A percentile compares a stretch with the other conserved stretches of the same genome.
Evolutionary conservation across 2,797 vertebrate species (phyloP).

Genomic region (Cynopterus sphinx): DNA sequence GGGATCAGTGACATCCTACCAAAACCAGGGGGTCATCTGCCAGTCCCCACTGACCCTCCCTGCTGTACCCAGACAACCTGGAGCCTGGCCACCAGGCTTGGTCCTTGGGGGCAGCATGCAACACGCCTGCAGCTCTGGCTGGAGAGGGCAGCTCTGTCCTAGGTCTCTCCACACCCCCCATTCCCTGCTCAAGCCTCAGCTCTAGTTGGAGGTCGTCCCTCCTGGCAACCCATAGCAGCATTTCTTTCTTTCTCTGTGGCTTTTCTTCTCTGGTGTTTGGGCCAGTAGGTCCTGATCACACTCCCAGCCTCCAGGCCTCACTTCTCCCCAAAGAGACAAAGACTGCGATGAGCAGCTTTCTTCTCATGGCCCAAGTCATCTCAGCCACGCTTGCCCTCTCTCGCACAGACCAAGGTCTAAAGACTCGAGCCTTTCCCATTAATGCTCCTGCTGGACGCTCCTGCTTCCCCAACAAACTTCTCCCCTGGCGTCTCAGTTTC

Average conservation of each 20-base stretch:
- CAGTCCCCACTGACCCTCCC: background rate
- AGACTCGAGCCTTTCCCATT: background rate
- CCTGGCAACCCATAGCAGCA: background rate
- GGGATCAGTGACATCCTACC: fast-evolving
- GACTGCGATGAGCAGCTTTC: background rate
- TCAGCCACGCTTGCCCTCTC: background rate
- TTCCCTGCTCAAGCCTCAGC: background rate
- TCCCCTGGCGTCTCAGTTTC: background rate
- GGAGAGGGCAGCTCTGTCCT: background rate
- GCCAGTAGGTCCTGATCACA: background rate
- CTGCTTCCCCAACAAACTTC: background rate
- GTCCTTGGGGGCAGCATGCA: background rate
- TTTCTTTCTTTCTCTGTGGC: background rate
- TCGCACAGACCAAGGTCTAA: background rate
- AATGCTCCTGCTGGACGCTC: background rate
- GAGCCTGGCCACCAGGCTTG: background rate
- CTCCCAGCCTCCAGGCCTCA: background rate
- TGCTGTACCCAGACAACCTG: background rate
- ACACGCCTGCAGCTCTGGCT: background rate
- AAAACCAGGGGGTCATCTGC: background rate
- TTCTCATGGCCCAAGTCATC: fast-evolving
- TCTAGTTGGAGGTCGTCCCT: background rate
- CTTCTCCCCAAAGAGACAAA: background rate
- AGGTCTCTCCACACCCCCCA: no score
- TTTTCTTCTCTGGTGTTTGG: background rate